Conservation (phyloP, 1,140 invertebrate genomes). For the Acromyrmex heyeri region DNA sequence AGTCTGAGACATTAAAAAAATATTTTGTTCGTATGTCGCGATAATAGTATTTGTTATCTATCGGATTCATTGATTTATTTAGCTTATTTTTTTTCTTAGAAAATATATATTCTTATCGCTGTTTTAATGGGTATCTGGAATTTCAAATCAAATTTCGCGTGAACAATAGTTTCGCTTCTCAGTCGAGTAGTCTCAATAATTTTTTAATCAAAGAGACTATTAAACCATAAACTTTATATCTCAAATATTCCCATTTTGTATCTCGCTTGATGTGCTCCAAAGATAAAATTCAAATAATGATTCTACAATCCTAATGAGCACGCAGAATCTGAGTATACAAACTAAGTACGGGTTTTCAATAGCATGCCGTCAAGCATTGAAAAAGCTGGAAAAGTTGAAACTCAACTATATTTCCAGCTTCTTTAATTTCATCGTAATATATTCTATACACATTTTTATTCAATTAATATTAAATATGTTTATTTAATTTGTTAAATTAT, state of each 20-base stretch:
- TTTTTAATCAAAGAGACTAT: neutral
- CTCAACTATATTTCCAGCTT: neutral
- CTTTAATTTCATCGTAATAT: conserved; percentile 18
- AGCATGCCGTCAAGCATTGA: conserved; percentile 17
- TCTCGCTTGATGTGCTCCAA: neutral
- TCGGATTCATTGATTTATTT: neutral
- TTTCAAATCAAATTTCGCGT: neutral
- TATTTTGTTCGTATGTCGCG: neutral
- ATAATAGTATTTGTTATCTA: neutral
- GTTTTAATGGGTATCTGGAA: neutral
- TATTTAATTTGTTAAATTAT: neutral
- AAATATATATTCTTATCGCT: neutral
- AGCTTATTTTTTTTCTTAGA: neutral
- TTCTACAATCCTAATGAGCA: conserved; percentile 15
- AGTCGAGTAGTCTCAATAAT: neutral
- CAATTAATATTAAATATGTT: neutral
- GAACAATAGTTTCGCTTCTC: neutral
- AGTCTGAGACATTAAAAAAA: neutral
- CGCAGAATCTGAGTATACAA: neutral
- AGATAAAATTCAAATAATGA: conserved; percentile 6
- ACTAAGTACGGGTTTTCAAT: conserved; percentile 56
- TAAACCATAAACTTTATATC: neutral
- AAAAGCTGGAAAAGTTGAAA: conserved; percentile 38
- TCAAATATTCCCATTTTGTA: neutral
- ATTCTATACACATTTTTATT: neutral